Percentiles rank a stretch among this genome's conserved stretches.
These are phyloP conservation scores for Globia sparganii DNA, from an alignment of 2,888 invertebrate species.

Conservation along the genomic window DNA sequence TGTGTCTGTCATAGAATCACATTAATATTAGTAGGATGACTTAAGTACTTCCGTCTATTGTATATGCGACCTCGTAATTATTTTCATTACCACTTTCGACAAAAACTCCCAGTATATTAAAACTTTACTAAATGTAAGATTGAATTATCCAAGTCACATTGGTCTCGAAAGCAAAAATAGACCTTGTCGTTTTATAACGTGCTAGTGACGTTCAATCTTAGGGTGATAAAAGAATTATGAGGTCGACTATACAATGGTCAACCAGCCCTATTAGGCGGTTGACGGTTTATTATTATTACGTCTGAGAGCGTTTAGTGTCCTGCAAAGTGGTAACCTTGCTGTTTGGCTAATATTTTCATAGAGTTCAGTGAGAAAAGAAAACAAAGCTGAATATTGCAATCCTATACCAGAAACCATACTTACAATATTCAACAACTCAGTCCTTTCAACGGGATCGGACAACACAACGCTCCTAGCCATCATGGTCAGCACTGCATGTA, in stretches of 20 bases:
- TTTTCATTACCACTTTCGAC: not conserved
- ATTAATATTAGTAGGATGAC: not conserved
- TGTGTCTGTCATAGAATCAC: not conserved
- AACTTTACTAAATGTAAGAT: not conserved
- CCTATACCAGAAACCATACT: constrained; percentile 44
- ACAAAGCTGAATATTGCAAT: not conserved
- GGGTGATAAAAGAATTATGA: not conserved
- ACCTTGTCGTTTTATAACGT: not conserved
- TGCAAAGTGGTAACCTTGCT: not conserved
- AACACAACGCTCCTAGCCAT: constrained; percentile 79
- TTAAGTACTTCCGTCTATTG: not conserved
- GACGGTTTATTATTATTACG: not conserved
- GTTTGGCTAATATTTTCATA: not conserved
- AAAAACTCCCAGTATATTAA: not conserved
- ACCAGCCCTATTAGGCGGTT: not conserved
- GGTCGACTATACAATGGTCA: not conserved
- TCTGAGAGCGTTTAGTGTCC: not conserved
- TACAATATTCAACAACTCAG: constrained; percentile 79
- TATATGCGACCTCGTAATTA: not conserved
- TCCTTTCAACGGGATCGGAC: constrained; percentile 69
- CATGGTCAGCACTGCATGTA: constrained; percentile 77
- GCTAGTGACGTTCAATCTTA: not conserved
- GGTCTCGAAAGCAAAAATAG: not conserved
- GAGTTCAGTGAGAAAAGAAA: not conserved
- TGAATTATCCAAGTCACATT: not conserved